These are phyloP conservation scores for Actias luna DNA, from an alignment of 2,888 invertebrate species.

Conservation along the genomic window DNA sequence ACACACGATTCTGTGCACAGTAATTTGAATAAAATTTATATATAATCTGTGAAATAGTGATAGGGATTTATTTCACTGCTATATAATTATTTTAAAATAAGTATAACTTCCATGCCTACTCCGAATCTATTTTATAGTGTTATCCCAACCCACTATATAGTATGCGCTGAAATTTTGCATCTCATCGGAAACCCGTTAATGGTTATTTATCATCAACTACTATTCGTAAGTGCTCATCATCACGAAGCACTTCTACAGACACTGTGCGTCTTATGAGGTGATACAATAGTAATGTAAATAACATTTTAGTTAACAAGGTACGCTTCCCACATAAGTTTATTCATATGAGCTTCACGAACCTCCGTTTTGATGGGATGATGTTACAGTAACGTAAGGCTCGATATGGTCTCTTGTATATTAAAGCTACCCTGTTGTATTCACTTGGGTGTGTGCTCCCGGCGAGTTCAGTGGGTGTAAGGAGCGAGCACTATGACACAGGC, in stretches of 20 bases:
- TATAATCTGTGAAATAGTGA: too few species aligned
- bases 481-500: constrained; percentile 33
- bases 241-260: background rate
- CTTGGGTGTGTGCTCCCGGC: constrained; percentile 15
- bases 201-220: background rate
- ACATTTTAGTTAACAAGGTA: background rate
- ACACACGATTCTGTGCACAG: too few species aligned
- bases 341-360: background rate
- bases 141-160: too few species aligned
- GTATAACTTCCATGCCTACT: too few species aligned
- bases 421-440: constrained; percentile 20
- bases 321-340: background rate
- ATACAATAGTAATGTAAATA: background rate
- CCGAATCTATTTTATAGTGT: too few species aligned
- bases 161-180: too few species aligned
- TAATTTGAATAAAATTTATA: too few species aligned
- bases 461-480: background rate
- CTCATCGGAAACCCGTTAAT: too few species aligned
- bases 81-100: too few species aligned
- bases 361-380: constrained; percentile 14
- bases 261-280: constrained; percentile 2
- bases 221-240: background rate
- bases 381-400: constrained; percentile 32
- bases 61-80: too few species aligned
- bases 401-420: constrained; percentile 29